Percentiles rank a stretch among this genome's conserved stretches.
Evolutionary conservation across 2,797 vertebrate genomes (phyloP).

Genomic region (Enteromius thamalakanensis): DNA sequence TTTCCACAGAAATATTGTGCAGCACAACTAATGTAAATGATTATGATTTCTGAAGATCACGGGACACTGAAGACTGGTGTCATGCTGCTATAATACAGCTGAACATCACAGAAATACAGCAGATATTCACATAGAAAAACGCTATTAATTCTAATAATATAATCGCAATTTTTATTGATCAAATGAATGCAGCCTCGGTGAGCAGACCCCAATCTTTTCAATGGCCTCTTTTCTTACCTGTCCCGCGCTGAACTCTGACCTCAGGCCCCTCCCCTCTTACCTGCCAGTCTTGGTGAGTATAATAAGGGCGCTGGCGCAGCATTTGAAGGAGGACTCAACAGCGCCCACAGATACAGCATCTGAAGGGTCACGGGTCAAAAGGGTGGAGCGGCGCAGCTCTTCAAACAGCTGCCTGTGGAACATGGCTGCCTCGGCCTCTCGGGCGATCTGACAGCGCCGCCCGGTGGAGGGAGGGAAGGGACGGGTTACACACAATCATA

Average conservation of each 20-base stretch:
- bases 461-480: conserved; percentile 54
- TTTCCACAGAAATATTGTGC: background rate
- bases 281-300: conserved; percentile 96
- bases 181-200: background rate
- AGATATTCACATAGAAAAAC: background rate
- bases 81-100: background rate
- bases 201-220: background rate
- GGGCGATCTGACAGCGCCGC: conserved; percentile 86
- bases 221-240: background rate
- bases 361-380: conserved; percentile 90
- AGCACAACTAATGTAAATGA: background rate
- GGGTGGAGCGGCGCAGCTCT: conserved; percentile 88
- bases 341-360: conserved; percentile 93
- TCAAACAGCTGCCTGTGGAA: conserved; percentile 98
- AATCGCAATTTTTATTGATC: background rate
- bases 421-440: conserved; percentile 97
- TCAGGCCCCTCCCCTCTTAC: conserved; percentile 76
- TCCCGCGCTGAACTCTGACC: background rate
- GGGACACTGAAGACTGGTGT: background rate
- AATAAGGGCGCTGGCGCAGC: conserved; percentile 93
- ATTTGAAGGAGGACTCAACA: conserved; percentile 97
- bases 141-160: background rate
- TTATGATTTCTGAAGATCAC: background rate
- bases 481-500: conserved; percentile 68
- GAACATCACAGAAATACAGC: no score